These are phyloP conservation scores for Adelognathus sp. DNA, from an alignment of 2,888 invertebrate genomes.

Conservation along the genomic window DNA sequence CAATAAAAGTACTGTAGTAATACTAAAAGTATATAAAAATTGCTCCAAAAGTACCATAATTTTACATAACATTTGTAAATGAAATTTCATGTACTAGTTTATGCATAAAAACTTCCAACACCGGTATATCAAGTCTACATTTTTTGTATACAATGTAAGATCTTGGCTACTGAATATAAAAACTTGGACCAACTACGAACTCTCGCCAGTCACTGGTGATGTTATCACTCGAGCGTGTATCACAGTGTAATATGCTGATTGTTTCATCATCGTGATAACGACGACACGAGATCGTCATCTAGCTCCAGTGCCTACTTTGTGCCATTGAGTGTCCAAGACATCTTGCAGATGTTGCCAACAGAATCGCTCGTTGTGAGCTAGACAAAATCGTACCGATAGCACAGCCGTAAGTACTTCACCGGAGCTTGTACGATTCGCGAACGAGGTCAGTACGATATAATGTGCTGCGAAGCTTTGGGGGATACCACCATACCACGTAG, in stretches of 20 bases:
- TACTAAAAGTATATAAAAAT: no score
- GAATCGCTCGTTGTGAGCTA: background rate
- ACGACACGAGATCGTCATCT: conserved; percentile 49
- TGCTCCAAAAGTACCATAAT: no score
- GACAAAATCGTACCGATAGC: background rate
- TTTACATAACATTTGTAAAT: no score
- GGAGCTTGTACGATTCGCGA: conserved; percentile 35
- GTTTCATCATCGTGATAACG: conserved; percentile 56
- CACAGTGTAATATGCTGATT: conserved; percentile 54
- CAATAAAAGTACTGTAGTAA: no score
- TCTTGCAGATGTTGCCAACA: background rate
- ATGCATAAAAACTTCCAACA: no score
- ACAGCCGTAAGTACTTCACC: background rate
- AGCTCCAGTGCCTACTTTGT: conserved; percentile 1
- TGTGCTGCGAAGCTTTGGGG: conserved; percentile 48
- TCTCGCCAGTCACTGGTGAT: conserved; percentile 41
- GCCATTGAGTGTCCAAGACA: background rate
- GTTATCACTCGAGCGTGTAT: conserved; percentile 54
- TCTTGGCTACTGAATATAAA: conserved; percentile 13
- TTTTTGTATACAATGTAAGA: no score
- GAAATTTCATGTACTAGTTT: no score
- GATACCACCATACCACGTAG: conserved; percentile 27
- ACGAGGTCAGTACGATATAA: conserved; percentile 57
- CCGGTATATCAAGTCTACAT: no score
- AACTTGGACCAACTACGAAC: conserved; percentile 38